These are phyloP conservation scores for Campaea margaritaria DNA, from an alignment of 2,888 invertebrate genomes.

Conservation along the genomic window DNA sequence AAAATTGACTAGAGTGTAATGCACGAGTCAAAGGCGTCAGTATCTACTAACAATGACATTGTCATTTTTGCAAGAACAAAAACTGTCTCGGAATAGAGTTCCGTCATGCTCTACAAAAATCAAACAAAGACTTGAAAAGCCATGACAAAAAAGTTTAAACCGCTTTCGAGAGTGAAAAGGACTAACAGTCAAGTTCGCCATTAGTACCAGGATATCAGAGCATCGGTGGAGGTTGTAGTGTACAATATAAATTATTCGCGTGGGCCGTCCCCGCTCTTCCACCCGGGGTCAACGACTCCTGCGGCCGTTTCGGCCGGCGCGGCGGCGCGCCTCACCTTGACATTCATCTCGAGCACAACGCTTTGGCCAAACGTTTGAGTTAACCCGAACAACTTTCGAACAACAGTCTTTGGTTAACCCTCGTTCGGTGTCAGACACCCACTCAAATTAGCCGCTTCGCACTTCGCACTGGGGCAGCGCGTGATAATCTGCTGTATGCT, in stretches of 20 bases:
- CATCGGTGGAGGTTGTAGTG: conserved; percentile 74
- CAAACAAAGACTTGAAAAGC: conserved; percentile 23
- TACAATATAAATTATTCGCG: conserved; percentile 71
- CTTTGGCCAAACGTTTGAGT: conserved; percentile 78
- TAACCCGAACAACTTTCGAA: conserved; percentile 70
- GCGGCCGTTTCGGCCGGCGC: conserved; percentile 81
- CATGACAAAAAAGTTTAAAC: conserved; percentile 23
- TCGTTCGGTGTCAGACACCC: conserved; percentile 44
- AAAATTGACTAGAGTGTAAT: too few species aligned
- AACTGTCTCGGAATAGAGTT: not conserved
- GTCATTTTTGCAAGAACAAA: conserved; percentile 2
- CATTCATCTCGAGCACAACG: conserved; percentile 82
- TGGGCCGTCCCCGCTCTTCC: conserved; percentile 72
- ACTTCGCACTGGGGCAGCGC: conserved; percentile 44
- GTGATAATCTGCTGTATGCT: conserved; percentile 47
- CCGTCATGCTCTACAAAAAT: conserved; percentile 25
- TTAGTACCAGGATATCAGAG: conserved; percentile 75
- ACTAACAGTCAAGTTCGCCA: conserved; percentile 55
- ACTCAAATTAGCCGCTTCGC: conserved; percentile 53
- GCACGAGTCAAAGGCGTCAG: too few species aligned
- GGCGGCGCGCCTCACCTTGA: conserved; percentile 84
- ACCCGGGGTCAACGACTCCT: conserved; percentile 77
- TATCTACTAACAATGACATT: not conserved
- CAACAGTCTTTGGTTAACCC: conserved; percentile 52
- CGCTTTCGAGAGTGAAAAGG: conserved; percentile 52